A percentile compares a stretch with the other conserved stretches of the same genome.
These are phyloP conservation scores for Battus philenor DNA, from an alignment of 1,140 invertebrate species.

Conservation along the genomic window DNA sequence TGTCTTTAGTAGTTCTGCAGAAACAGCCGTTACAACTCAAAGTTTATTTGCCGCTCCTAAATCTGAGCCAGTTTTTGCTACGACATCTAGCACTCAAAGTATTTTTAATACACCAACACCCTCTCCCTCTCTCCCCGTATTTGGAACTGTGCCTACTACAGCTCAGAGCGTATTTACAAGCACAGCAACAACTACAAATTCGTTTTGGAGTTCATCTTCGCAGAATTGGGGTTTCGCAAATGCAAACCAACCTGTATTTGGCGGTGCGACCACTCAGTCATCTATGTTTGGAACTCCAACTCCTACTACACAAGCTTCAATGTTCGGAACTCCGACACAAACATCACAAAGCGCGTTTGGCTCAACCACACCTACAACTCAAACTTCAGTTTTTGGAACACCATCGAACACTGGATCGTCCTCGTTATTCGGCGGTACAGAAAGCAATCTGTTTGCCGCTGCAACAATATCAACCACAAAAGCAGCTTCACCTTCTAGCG, in stretches of 20 bases:
- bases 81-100: background rate
- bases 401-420: slow-evolving; percentile 23
- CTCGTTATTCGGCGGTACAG: slow-evolving; percentile 31
- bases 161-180: slow-evolving; percentile 20
- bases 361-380: slow-evolving; percentile 20
- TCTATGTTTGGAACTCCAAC: slow-evolving; percentile 31
- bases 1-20: slow-evolving; percentile 15
- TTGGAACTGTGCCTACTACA: slow-evolving; percentile 18
- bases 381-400: slow-evolving; percentile 26
- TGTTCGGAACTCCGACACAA: slow-evolving; percentile 27
- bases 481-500: slow-evolving; percentile 33
- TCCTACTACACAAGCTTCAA: slow-evolving; percentile 26
- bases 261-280: slow-evolving; percentile 21
- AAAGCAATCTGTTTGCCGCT: slow-evolving; percentile 6
- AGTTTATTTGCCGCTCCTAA: slow-evolving; percentile 3
- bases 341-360: slow-evolving; percentile 36
- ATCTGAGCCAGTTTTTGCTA: slow-evolving; percentile 15
- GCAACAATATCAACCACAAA: slow-evolving; percentile 51
- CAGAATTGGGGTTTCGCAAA: slow-evolving; percentile 22
- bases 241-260: slow-evolving; percentile 22
- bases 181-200: slow-evolving; percentile 16
- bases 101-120: no score
- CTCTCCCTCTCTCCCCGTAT: slow-evolving; percentile 20
- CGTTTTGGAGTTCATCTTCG: slow-evolving; percentile 5
- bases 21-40: background rate